These are phyloP conservation scores for Acanthosoma haemorrhoidale DNA, from an alignment of 2,888 invertebrate genomes.

Conservation along the genomic window DNA sequence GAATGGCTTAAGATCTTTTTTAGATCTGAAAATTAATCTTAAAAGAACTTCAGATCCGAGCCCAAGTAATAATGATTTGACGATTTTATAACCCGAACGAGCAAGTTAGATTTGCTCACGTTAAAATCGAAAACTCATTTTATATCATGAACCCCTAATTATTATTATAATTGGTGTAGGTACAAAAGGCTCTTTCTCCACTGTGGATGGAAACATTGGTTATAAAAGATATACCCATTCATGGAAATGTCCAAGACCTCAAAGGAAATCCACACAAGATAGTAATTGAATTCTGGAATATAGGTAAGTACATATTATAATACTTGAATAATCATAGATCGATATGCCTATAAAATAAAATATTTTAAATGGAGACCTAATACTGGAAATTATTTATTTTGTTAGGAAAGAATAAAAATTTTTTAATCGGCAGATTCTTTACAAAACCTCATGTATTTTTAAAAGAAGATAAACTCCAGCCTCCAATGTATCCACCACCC, in stretches of 20 bases:
- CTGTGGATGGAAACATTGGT: constrained; percentile 29
- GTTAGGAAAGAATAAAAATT: neutral
- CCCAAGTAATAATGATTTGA: too few species aligned
- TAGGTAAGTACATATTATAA: neutral
- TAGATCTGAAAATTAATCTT: too few species aligned
- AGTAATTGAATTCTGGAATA: constrained; percentile 27
- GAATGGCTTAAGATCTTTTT: too few species aligned
- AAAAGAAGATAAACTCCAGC: neutral
- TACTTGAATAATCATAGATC: too few species aligned
- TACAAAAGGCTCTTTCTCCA: constrained; percentile 3
- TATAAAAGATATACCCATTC: neutral
- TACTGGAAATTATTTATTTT: neutral
- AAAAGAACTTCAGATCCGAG: too few species aligned
- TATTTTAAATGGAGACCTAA: too few species aligned
- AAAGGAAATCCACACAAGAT: constrained; percentile 17
- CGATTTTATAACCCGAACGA: too few species aligned
- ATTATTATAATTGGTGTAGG: neutral
- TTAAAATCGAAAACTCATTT: neutral
- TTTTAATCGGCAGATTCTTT: constrained; percentile 23
- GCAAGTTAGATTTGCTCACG: too few species aligned
- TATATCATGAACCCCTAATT: neutral
- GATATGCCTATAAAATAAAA: too few species aligned
- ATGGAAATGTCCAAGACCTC: constrained; percentile 15
- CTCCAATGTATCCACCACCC: constrained; percentile 21
- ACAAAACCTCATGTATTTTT: constrained; percentile 18